Conservation (phyloP, 2,113 vertebrate species). For the Collichthys lucidus region DNA sequence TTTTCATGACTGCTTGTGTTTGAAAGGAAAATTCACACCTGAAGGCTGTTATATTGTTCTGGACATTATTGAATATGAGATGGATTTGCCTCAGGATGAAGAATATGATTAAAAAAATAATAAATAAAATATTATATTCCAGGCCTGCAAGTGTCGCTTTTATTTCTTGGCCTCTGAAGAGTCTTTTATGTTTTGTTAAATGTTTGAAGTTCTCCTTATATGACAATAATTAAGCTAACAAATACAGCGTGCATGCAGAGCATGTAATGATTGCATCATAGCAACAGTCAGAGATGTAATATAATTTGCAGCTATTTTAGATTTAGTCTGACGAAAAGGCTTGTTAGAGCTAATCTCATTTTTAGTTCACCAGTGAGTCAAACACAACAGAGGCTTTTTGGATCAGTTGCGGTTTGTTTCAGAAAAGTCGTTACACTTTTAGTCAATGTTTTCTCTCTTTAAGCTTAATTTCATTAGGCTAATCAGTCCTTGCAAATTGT, state of each 20-base stretch:
- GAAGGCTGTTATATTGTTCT: constrained; percentile 57
- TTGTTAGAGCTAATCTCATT: too few species aligned
- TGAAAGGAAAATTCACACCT: constrained; percentile 52
- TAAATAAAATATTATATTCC: constrained; percentile 56
- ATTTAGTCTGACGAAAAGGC: too few species aligned
- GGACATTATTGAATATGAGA: constrained; percentile 57
- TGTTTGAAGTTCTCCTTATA: background rate
- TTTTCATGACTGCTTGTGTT: constrained; percentile 27
- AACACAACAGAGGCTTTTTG: too few species aligned
- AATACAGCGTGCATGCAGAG: background rate
- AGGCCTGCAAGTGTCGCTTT: constrained; percentile 32
- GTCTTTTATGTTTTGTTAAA: constrained; percentile 9
- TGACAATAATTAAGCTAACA: background rate
- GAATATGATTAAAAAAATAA: constrained; percentile 72
- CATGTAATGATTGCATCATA: background rate
- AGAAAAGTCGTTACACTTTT: too few species aligned
- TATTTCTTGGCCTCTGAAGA: constrained; percentile 34
- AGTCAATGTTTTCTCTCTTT: too few species aligned
- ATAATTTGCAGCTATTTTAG: too few species aligned
- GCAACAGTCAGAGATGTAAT: background rate
- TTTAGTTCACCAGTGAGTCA: too few species aligned
- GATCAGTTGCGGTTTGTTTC: too few species aligned
- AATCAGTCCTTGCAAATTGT: too few species aligned
- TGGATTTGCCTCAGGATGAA: constrained; percentile 63
- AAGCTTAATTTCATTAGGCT: too few species aligned